Evolutionary conservation across 2,113 vertebrate genomes (phyloP).

Genomic region (Antechinus stuartii): DNA sequence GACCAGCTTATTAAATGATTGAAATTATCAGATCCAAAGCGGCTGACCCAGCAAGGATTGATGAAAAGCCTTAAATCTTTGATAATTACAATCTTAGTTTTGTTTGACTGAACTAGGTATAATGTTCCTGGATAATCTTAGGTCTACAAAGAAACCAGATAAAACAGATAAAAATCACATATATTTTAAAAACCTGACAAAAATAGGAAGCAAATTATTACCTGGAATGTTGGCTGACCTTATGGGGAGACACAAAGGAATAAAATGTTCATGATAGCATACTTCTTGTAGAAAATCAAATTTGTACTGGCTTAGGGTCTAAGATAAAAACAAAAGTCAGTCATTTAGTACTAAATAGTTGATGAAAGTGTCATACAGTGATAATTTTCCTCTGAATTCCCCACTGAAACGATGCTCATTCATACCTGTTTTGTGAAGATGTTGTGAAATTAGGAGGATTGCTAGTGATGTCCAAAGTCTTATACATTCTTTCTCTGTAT

Average conservation of each 20-base stretch:
- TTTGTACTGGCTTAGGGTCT: conserved; percentile 94
- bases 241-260: conserved; percentile 95
- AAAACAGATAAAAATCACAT: background rate
- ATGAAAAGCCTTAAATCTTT: background rate
- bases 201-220: conserved; percentile 58
- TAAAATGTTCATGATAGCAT: conserved; percentile 97
- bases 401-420: background rate
- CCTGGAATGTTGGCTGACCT: conserved; percentile 91
- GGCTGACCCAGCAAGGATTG: background rate
- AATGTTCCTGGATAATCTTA: background rate
- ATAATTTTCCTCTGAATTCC: background rate
- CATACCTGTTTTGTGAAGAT: background rate
- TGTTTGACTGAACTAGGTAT: background rate
- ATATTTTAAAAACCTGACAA: background rate
- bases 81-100: background rate
- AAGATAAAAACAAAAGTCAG: conserved; percentile 75
- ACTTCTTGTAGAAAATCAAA: conserved; percentile 98
- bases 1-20: background rate
- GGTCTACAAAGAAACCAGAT: background rate
- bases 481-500: background rate
- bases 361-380: background rate
- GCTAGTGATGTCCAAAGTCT: background rate
- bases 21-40: background rate
- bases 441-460: background rate
- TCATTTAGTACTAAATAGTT: background rate